Evolutionary conservation across 2,113 vertebrate species (phyloP), one percentile per base, ranked within the genome.

Genomic region (Oplegnathus fasciatus): DNA sequence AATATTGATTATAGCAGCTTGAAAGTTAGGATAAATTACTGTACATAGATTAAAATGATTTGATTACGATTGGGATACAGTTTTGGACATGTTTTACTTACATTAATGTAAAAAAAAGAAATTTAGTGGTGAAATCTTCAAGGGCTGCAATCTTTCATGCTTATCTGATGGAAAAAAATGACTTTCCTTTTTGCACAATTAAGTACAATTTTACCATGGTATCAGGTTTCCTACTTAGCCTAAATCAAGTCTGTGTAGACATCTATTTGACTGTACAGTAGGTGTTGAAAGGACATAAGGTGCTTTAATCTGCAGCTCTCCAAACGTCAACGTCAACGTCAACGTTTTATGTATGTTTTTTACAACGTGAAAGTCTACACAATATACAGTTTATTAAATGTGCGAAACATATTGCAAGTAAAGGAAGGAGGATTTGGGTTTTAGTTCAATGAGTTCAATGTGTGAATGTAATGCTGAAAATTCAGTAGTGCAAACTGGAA

Each of bases 201-300:
- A 60, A 10, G 18, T 30, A 18, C 24, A 79, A 30, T 50, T 52
- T n/a, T 50, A 22, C 22, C 10, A 20, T 52, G 26, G 52, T 61
- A 77, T 82, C 11, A 54, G 42, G 37, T 82, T 83, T 71, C 60
- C 40, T 42, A 72, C 79, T 78, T 52, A 78, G 22, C 6, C 24
- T 75, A 58, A 91, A 65, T 78, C 26, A 74, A 68, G 42, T 60
- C 54, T 44, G 30, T 55, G 32, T 26, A 7, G 46, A 74, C 37
- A n/a, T 64, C 26, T 32, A 4, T 20, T 66, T 77, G 20, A 75
- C 69, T 54, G 64, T 26, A 80, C 37, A 46, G 62, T 73, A 52
- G 71, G 75, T 87, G 84, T 77, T 82, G 54, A 85, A 78, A 76
- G 62, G 46, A 42, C 52, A 44, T 65, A 32, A 64, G 74, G 44